Conservation (phyloP, 2,797 vertebrate genomes). For the Poecile montanus region DNA sequence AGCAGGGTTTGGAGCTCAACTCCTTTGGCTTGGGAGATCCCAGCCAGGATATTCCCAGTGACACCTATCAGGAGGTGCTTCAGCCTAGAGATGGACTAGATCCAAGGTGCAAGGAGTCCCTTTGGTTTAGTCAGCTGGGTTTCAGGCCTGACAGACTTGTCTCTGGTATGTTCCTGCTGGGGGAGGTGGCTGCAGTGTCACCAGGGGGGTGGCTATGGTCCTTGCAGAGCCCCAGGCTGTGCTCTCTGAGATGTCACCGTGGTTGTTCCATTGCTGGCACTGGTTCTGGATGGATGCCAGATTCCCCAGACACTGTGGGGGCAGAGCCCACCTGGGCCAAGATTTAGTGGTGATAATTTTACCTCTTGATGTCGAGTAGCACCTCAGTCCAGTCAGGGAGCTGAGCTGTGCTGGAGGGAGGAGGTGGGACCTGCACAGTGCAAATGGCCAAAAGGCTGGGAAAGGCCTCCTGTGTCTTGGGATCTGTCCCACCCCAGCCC, state of each 20-base stretch:
- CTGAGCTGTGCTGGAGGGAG: neutral
- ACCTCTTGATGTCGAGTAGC: neutral
- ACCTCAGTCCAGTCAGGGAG: neutral
- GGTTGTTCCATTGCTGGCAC: neutral
- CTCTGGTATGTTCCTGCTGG: no score
- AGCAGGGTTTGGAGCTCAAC: neutral
- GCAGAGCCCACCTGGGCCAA: neutral
- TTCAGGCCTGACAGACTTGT: neutral
- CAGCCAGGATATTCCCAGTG: neutral
- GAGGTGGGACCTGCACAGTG: no score
- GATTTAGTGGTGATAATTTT: neutral
- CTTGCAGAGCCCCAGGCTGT: neutral
- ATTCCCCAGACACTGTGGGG: neutral
- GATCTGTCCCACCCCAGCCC: neutral
- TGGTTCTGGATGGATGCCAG: no score
- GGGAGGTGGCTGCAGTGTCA: neutral
- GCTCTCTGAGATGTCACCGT: accelerated
- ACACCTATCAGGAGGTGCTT: neutral
- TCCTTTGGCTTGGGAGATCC: neutral
- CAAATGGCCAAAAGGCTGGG: neutral
- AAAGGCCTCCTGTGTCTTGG: neutral
- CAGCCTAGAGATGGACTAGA: neutral
- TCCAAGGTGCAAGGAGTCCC: neutral
- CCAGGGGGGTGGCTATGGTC: neutral
- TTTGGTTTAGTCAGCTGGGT: neutral